These are phyloP conservation scores for Acromyrmex heyeri DNA, from an alignment of 1,140 invertebrate genomes.

Conservation along the genomic window DNA sequence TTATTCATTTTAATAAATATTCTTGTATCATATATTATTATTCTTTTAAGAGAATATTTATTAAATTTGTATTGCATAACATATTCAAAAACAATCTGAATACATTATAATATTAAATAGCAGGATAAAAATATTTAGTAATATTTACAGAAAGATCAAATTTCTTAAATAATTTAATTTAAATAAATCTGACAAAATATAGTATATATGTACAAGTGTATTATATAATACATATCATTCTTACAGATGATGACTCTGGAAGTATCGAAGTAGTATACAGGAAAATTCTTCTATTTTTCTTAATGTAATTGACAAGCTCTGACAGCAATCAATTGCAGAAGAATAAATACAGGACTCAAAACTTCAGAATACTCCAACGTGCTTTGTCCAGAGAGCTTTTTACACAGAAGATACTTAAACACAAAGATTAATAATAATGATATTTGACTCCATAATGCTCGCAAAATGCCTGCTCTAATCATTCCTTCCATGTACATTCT, in stretches of 20 bases:
- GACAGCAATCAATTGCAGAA: conserved; percentile 95
- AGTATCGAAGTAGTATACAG: background rate
- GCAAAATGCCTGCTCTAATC: conserved; percentile 91
- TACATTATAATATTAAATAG: background rate
- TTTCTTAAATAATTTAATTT: conserved; percentile 39
- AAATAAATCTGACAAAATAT: conserved; percentile 32
- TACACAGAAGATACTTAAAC: conserved; percentile 97
- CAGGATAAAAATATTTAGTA: conserved; percentile 10
- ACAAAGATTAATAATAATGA: conserved; percentile 95
- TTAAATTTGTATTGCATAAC: conserved; percentile 1
- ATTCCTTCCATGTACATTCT: conserved; percentile 94
- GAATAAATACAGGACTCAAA: conserved; percentile 96
- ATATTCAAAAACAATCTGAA: background rate
- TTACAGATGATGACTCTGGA: conserved; percentile 12
- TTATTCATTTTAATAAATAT: background rate
- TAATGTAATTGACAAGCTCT: conserved; percentile 95
- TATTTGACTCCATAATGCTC: conserved; percentile 95
- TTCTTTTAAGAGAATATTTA: background rate
- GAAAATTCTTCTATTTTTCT: conserved; percentile 45
- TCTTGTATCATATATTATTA: background rate
- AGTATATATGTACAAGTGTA: conserved; percentile 30
- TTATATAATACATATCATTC: conserved; percentile 9
- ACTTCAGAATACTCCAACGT: conserved; percentile 96
- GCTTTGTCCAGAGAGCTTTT: conserved; percentile 93
- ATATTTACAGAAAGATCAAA: background rate